A percentile compares a stretch with the other conserved stretches of the same genome.
Conservation (phyloP, 2,797 vertebrate genomes). For the Zenarchopterus dispar region DNA sequence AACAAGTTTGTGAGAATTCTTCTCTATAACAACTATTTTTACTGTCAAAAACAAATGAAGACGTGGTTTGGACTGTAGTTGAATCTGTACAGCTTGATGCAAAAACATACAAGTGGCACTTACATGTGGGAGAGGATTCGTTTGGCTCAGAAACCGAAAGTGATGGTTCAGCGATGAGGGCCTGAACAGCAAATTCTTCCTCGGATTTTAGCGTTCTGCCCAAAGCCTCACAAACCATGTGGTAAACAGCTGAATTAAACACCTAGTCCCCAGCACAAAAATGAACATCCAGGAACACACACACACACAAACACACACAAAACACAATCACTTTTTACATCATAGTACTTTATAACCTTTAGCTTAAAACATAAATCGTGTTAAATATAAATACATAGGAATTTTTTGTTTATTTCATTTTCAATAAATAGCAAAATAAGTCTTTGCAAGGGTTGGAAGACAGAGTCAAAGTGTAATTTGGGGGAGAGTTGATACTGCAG, state of each 20-base stretch:
- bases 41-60: too few species aligned
- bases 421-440: too few species aligned
- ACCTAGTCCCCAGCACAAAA: conserved; percentile 69
- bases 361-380: neutral
- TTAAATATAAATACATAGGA: neutral
- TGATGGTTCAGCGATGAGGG: conserved; percentile 69
- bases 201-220: conserved; percentile 69
- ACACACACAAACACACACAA: neutral
- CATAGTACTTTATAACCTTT: too few species aligned
- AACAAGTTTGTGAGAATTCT: too few species aligned
- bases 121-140: conserved; percentile 27
- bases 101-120: conserved; percentile 5
- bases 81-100: too few species aligned
- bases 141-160: conserved; percentile 29
- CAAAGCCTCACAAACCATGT: conserved; percentile 78
- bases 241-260: conserved; percentile 85
- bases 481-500: too few species aligned
- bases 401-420: neutral
- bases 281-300: conserved; percentile 20
- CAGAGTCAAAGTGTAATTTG: too few species aligned
- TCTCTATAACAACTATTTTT: too few species aligned
- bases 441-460: too few species aligned
- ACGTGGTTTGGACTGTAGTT: too few species aligned
- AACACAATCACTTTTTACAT: too few species aligned
- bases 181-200: conserved; percentile 75